Base-by-base conservation (phyloP, 2,797 vertebrate genomes). In the Spatula versicolor region DNA sequence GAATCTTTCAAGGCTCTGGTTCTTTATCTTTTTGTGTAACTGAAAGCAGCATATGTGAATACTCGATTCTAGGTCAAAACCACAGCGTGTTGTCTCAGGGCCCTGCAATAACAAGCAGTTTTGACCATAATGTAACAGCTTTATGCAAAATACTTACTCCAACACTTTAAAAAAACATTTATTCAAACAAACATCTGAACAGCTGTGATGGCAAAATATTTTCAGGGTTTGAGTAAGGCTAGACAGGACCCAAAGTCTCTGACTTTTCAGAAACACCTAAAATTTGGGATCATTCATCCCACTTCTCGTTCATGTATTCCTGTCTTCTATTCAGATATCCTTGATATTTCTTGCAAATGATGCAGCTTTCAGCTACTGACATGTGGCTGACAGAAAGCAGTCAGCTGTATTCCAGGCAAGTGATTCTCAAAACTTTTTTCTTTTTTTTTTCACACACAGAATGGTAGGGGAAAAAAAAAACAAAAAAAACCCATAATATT, bases 31-130 rank as follows among this genome's bases (percentile, higher is more conserved):
- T 52, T 69, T 63, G 37, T 33, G 4, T 55, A 92, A 68, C 55
- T 50, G 54, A 82, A 84, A 68, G 46, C 37, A 43, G 16, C 16
- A 1, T 48, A 66, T 92, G 71, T 67, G 69, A 88, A 88, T 94
- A 28, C 31, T 97, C 94, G 91, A 76, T 84, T 82, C 68, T 80
- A 60, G n/a, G 26, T 94, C 91, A 96, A 94, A 96, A 91, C 90
- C 94, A 22, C 85, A 82, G 56, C 8, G 9, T 63, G 76, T 93
- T 95, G 93, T 94, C 83, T 86, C 21, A 30, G 48, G 84, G 63
- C 55, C 66, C 33, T 37, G 18, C 71, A 92, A 55, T 64, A 94
- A 85, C 59, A 13, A 50, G 31, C 35, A 68, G 37, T 84, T 89
- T 35, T 92, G 85, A 91, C 85, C 41, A 46, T 92, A 84, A 92